A percentile compares a stretch with the other conserved stretches of the same genome.
Evolutionary conservation across 2,797 vertebrate genomes (phyloP).

Genomic region (Pitangus sulphuratus): DNA sequence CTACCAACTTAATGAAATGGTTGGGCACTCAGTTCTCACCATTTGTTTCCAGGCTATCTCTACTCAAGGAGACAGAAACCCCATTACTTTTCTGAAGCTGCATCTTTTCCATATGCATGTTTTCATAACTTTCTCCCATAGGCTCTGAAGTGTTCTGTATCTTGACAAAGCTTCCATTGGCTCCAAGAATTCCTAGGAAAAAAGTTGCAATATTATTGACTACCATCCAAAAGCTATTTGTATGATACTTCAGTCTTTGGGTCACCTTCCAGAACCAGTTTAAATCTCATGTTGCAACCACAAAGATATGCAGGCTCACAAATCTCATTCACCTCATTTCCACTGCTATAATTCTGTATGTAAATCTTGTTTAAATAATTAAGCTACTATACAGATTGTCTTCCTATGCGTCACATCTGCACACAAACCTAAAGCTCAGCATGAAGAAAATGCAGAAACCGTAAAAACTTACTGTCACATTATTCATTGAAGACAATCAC

Average conservation of each 20-base stretch:
- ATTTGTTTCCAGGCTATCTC: conserved; percentile 81
- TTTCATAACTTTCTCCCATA: conserved; percentile 73
- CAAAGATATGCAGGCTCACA: not conserved
- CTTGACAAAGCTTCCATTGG: conserved; percentile 76
- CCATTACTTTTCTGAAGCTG: conserved; percentile 56
- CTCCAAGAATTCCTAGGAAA: conserved; percentile 51
- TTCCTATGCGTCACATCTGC: not conserved
- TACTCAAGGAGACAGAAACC: conserved; percentile 68
- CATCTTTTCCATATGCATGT: conserved; percentile 44
- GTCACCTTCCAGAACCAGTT: not conserved
- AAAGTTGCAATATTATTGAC: not conserved
- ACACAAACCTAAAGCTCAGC: not conserved
- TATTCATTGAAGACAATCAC: not conserved
- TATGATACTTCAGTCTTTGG: not conserved
- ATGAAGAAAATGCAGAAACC: not conserved
- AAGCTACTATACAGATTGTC: not conserved
- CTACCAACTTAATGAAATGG: not conserved
- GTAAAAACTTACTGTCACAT: fast-evolving
- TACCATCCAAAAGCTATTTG: not conserved
- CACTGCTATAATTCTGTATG: not conserved
- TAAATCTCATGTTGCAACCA: not conserved
- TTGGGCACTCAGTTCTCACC: conserved; percentile 74
- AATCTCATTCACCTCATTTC: not conserved
- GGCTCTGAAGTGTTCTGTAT: conserved; percentile 75
- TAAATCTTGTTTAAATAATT: not conserved